Base-by-base conservation (phyloP, 2,888 invertebrate genomes). In the Thumatha senex region DNA sequence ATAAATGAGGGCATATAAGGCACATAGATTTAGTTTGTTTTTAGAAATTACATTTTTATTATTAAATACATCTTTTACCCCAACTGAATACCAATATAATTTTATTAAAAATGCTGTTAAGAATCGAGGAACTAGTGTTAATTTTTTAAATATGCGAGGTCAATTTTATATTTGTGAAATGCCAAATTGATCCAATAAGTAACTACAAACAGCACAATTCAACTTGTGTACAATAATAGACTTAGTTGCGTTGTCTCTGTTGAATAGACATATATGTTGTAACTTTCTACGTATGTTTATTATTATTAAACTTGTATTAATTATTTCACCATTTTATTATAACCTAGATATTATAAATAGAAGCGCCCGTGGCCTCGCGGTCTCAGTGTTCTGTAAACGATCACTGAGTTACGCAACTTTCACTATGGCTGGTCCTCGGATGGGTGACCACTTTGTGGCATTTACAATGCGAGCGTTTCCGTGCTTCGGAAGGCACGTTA, bases 291-390 rank as follows among this genome's bases (percentile, higher is more conserved):
- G 67, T 63, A 63, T 63, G 63, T 68, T 68, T 68, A 68, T 69
- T 61, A 68, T 61, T 63, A 64, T 69, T 69, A 69, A 68, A 68
- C 66, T 66, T 69, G 66, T 68, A 68, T 63, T 63, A 67, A 57
- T 47, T 54, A 63, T 36, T 10, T 45, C 9, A 9, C 10, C 2
- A 2, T 45, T 36, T 45, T 45, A 14, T 45, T 45, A 14, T 10
- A 18, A 39, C 7, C 18, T 2, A 5, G n/a, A 14, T 2, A 35
- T n/a, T n/a, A n/a, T n/a, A n/a, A n/a, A n/a, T n/a, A n/a, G n/a
- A n/a, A n/a, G n/a, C n/a, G n/a, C n/a, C n/a, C n/a, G n/a, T n/a
- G n/a, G n/a, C n/a, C n/a, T n/a, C n/a, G n/a, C n/a, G n/a, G n/a
- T n/a, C n/a, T n/a, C n/a, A n/a, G n/a, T n/a, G n/a, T n/a, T n/a